These are phyloP conservation scores for Cynopterus sphinx DNA, from an alignment of 2,797 vertebrate genomes.

Conservation along the genomic window DNA sequence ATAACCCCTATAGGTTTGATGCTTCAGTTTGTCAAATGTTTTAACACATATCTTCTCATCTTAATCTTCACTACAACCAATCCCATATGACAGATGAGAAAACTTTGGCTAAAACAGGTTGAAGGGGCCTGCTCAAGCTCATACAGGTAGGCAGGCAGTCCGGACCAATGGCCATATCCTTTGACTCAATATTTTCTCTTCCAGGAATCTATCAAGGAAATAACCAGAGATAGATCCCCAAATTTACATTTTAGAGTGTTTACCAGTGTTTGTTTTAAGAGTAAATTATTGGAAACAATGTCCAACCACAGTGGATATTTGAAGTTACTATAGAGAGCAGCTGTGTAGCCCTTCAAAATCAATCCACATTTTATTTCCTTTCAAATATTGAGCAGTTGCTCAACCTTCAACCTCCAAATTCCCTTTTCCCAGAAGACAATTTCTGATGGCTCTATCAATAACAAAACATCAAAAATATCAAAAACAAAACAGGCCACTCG, in stretches of 20 bases:
- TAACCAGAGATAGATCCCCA: neutral
- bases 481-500: constrained; percentile 5
- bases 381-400: neutral
- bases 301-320: neutral
- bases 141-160: neutral
- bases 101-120: neutral
- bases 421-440: neutral
- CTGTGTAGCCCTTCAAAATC: neutral
- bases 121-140: neutral
- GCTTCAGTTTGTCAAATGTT: neutral
- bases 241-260: constrained; percentile 1
- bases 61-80: neutral
- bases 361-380: neutral
- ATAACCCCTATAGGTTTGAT: neutral
- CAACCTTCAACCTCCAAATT: neutral
- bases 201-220: neutral
- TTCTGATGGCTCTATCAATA: neutral
- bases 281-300: neutral
- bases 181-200: neutral
- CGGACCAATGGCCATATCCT: neutral
- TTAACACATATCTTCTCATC: neutral
- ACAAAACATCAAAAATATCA: neutral
- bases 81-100: neutral
- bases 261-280: constrained; percentile 14
- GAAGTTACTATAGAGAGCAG: neutral